phyloP scores from a whole-genome alignment of 53 echinoderm and acorn worm species.

The Crossaster papposus region DNA sequence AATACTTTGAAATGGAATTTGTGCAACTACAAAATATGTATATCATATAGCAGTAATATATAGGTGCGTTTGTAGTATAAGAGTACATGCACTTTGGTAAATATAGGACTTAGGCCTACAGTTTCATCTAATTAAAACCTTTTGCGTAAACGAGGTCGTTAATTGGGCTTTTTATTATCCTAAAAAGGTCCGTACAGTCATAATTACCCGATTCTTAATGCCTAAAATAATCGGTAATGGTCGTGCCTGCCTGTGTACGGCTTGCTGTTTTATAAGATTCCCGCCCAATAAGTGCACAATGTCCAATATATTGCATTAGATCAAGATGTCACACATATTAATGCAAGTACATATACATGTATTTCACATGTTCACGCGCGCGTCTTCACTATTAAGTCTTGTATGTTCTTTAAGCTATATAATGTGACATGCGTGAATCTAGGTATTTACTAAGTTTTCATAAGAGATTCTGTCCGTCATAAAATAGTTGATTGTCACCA shows the following conservation, averaged over 20 bases:
- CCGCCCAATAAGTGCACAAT: background rate
- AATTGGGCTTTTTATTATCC: background rate
- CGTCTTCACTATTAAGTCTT: background rate
- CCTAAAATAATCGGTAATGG: background rate
- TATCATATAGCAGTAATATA: too few relatives aligned
- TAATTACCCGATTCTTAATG: background rate
- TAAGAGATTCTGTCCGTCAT: slow-evolving; percentile 20
- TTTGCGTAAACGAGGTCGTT: too few relatives aligned
- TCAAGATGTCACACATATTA: background rate
- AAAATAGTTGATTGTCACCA: background rate
- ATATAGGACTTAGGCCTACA: too few relatives aligned
- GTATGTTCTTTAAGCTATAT: background rate
- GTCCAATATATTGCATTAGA: background rate
- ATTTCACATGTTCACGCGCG: background rate
- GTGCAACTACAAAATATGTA: too few relatives aligned
- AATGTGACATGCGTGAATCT: background rate
- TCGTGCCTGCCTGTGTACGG: background rate
- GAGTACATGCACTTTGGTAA: too few relatives aligned
- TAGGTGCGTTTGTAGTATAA: too few relatives aligned
- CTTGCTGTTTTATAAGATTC: background rate
- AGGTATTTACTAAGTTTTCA: slow-evolving; percentile 11
- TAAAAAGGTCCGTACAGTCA: background rate
- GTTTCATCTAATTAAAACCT: too few relatives aligned
- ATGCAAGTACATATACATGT: background rate
- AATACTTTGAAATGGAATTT: too few relatives aligned